Conservation (phyloP, 1,140 invertebrate genomes). For the Lordiphosa collinella region DNA sequence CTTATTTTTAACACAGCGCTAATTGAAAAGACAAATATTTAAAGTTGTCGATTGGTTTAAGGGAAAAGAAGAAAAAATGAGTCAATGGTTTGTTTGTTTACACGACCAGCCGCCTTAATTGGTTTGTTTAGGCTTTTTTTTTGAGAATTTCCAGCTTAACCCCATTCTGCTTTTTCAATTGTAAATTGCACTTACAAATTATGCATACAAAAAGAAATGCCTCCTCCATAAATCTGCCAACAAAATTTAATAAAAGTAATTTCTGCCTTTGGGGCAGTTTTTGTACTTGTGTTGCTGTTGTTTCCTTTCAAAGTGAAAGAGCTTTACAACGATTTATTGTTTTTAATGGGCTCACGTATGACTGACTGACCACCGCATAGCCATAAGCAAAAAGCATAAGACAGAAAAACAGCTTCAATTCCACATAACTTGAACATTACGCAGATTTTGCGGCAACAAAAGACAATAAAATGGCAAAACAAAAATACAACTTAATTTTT, state of each 20-base stretch:
- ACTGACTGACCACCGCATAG: slow-evolving; percentile 1
- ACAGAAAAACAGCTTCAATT: neutral
- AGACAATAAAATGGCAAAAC: slow-evolving; percentile 4
- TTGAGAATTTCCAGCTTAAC: too few species aligned
- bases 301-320: slow-evolving; percentile 51
- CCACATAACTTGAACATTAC: neutral
- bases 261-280: slow-evolving; percentile 25
- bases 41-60: slow-evolving; percentile 30
- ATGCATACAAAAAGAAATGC: slow-evolving; percentile 23
- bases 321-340: slow-evolving; percentile 38
- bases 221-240: slow-evolving; percentile 40
- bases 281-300: neutral
- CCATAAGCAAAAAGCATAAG: neutral
- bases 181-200: slow-evolving; percentile 7
- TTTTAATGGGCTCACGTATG: slow-evolving; percentile 35
- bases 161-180: too few species aligned
- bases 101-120: slow-evolving; percentile 46
- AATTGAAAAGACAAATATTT: slow-evolving; percentile 68
- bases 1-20: slow-evolving; percentile 54
- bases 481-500: too few species aligned
- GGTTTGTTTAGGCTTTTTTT: slow-evolving; percentile 50
- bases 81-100: slow-evolving; percentile 42
- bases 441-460: neutral
- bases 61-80: slow-evolving; percentile 21
- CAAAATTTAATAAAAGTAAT: slow-evolving; percentile 50